A percentile compares a stretch with the other conserved stretches of the same genome.
Evolutionary conservation across 1,140 invertebrate genomes (phyloP).

Genomic region (Sitobion miscanthi): DNA sequence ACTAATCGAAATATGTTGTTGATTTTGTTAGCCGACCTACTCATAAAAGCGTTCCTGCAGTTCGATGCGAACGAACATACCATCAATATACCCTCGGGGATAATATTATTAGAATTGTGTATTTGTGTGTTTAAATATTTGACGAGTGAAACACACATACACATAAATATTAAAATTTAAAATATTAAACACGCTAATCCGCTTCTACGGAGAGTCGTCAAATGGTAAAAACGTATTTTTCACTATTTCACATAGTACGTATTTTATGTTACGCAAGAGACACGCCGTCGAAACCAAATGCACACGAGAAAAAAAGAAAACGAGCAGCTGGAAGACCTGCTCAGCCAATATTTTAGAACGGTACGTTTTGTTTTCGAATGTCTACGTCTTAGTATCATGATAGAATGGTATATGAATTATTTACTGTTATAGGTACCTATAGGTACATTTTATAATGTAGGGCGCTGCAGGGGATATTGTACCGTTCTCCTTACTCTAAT

Average conservation of each 20-base stretch:
- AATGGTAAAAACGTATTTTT: not conserved
- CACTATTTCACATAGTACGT: not conserved
- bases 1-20: slow-evolving; percentile 27
- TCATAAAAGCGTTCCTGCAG: not conserved
- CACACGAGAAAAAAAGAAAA: not conserved
- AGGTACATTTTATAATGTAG: too few species aligned
- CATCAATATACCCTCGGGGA: not conserved
- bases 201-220: not conserved
- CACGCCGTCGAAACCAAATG: not conserved
- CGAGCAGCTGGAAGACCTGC: not conserved
- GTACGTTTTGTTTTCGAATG: slow-evolving; percentile 4
- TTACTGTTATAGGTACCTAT: too few species aligned
- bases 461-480: too few species aligned
- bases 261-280: slow-evolving; percentile 5
- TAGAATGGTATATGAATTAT: too few species aligned
- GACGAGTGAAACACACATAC: not conserved
- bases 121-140: not conserved
- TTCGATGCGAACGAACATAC: not conserved
- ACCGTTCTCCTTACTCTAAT: too few species aligned
- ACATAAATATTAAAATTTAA: not conserved
- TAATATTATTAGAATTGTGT: not conserved
- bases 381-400: too few species aligned
- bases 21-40: not conserved
- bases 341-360: slow-evolving; percentile 22
- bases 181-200: slow-evolving; percentile 1